phyloP scores from a whole-genome alignment of 2,888 invertebrate genomes.

The Lysandra bellargus region DNA sequence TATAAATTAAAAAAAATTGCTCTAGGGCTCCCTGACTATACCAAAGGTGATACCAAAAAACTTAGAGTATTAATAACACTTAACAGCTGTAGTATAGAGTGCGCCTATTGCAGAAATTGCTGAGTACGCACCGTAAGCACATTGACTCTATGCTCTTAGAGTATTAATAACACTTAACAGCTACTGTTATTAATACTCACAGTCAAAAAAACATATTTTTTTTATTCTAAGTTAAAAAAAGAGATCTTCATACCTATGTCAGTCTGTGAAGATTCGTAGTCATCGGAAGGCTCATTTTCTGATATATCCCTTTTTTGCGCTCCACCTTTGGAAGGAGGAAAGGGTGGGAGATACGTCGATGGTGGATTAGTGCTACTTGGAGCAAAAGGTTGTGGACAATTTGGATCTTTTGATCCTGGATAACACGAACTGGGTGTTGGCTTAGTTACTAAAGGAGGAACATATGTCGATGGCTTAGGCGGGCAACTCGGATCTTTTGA shows the following conservation, averaged over 20 bases:
- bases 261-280: constrained; percentile 56
- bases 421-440: constrained; percentile 68
- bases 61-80: too few species aligned
- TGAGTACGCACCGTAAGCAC: too few species aligned
- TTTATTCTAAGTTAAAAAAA: background rate
- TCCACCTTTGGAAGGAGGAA: constrained; percentile 66
- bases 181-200: too few species aligned
- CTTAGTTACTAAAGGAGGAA: constrained; percentile 49
- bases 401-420: constrained; percentile 65
- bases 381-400: constrained; percentile 68
- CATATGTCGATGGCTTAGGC: constrained; percentile 45
- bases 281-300: constrained; percentile 53
- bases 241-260: constrained; percentile 55
- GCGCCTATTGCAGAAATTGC: too few species aligned
- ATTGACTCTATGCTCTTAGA: too few species aligned
- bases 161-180: too few species aligned
- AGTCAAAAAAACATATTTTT: too few species aligned
- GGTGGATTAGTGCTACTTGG: constrained; percentile 68
- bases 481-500: constrained; percentile 46
- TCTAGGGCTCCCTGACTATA: too few species aligned
- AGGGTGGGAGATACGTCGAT: constrained; percentile 73
- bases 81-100: too few species aligned
- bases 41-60: too few species aligned
- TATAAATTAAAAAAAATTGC: too few species aligned
- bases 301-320: constrained; percentile 54